Evolutionary conservation across 2,888 invertebrate genomes (phyloP), one percentile per base, ranked within the genome.

Genomic region (Campopleginae sp.): DNA sequence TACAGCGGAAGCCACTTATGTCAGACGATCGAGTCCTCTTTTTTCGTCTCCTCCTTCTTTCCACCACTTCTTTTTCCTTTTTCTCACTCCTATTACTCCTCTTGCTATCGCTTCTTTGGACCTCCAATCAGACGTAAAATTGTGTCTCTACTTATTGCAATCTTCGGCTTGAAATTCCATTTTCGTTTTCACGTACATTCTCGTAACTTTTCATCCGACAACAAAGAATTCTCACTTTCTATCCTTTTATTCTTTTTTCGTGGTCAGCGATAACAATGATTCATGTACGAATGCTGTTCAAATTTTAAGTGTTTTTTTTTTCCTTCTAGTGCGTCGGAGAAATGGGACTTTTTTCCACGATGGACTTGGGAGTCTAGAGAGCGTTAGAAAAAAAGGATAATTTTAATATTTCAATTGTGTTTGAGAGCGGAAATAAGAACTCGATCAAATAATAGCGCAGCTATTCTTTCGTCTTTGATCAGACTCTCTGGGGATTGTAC

Each of bases 1-100:
- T 79, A 87, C 86, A 79, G 76, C 80, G 85, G 82, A 86, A 87
- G 85, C 84, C 83, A 87, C 85, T 85, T 84, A 63, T 80, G 82
- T 75, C 79, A 27, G 72, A 61, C 80, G 61, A 82, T 48, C 61
- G 12, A 44, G 58, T 68, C 54, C 33, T 42, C 38, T 46, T 46
- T 44, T 46, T 27, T 17, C n/a, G 27, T 46, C 19, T 48, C 19
- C 12, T 33, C 10, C 17, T 65, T 19, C 76, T 48, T n/a, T n/a
- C 54, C 42, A 2, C 14, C 23, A 4, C 23, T 17, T 76, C 33
- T 19, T 76, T 3, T 38, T 12, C 19, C 14, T 65, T 23, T 23
- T 44, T 33, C 31, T 58, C 58, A 27, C 31, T 76, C 33, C 75
- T 46, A 42, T 42, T 76, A 46, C 61, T 61, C n/a, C n/a, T 46